phyloP scores from a whole-genome alignment of 2,888 invertebrate species.

The Pyrocoelia pectoralis region DNA sequence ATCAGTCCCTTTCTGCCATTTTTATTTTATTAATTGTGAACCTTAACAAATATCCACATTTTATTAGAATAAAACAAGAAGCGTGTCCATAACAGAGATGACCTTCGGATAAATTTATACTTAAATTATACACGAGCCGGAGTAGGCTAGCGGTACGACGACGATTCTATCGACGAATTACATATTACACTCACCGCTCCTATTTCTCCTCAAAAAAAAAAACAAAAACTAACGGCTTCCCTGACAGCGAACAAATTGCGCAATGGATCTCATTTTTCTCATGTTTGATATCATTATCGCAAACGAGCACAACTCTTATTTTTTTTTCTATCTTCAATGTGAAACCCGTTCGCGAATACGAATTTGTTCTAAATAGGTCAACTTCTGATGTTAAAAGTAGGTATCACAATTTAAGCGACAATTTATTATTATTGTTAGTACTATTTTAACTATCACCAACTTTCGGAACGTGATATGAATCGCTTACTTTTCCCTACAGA shows the following conservation, averaged over 20 bases:
- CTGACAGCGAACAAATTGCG: slow-evolving; percentile 13
- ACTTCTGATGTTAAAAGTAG: too few species aligned
- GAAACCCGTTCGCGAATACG: too few species aligned
- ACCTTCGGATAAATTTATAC: slow-evolving; percentile 50
- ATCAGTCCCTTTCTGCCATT: neutral
- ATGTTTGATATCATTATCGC: too few species aligned
- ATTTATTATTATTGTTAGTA: too few species aligned
- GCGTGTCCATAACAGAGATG: slow-evolving; percentile 44
- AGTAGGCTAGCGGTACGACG: slow-evolving; percentile 38
- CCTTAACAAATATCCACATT: slow-evolving; percentile 8
- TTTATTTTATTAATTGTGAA: neutral
- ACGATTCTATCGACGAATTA: slow-evolving; percentile 41
- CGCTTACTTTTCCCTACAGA: too few species aligned
- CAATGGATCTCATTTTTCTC: neutral
- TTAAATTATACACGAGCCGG: slow-evolving; percentile 44
- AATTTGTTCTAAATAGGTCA: too few species aligned
- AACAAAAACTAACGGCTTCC: slow-evolving; percentile 12
- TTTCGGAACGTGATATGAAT: too few species aligned
- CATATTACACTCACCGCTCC: slow-evolving; percentile 28
- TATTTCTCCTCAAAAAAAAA: slow-evolving; percentile 35
- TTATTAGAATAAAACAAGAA: slow-evolving; percentile 34
- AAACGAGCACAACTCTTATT: too few species aligned
- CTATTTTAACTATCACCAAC: too few species aligned
- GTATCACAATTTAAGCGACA: too few species aligned
- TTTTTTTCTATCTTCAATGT: too few species aligned